These are phyloP conservation scores for Rhopalosiphum maidis DNA, from an alignment of 1,140 invertebrate species.

Conservation along the genomic window DNA sequence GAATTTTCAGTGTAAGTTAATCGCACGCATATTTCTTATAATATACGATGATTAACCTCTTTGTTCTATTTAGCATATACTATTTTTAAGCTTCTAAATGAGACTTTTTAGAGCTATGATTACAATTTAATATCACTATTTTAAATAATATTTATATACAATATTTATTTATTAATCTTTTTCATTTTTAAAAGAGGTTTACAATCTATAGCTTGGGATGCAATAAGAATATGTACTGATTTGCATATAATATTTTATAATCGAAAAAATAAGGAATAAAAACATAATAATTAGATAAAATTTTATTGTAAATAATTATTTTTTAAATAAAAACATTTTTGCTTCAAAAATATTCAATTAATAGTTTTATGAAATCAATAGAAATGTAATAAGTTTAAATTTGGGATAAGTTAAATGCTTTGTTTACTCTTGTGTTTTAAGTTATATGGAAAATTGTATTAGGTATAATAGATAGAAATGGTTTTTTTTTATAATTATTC, in stretches of 20 bases:
- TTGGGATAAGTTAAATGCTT: too few relatives aligned
- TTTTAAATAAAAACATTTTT: background rate
- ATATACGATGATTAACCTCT: background rate
- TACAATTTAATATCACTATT: background rate
- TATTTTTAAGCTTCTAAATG: background rate
- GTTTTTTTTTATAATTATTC: background rate
- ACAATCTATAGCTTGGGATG: too few relatives aligned
- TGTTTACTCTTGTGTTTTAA: too few relatives aligned
- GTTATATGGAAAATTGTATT: too few relatives aligned
- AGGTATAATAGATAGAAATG: too few relatives aligned
- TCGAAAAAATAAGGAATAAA: background rate
- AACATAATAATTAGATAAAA: background rate
- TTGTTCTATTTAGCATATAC: background rate
- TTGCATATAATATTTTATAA: background rate
- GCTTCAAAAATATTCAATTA: background rate
- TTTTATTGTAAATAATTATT: background rate
- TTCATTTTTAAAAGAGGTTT: too few relatives aligned
- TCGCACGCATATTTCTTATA: background rate
- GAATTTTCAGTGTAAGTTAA: background rate
- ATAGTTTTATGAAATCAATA: background rate
- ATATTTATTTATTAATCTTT: too few relatives aligned
- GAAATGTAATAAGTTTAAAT: too few relatives aligned
- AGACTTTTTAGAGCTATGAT: background rate
- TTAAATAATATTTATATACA: background rate
- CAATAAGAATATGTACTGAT: too few relatives aligned